Evolutionary conservation across 1,140 invertebrate species (phyloP), one percentile per base, ranked within the genome.

Genomic region (Drosophila prosaltans): DNA sequence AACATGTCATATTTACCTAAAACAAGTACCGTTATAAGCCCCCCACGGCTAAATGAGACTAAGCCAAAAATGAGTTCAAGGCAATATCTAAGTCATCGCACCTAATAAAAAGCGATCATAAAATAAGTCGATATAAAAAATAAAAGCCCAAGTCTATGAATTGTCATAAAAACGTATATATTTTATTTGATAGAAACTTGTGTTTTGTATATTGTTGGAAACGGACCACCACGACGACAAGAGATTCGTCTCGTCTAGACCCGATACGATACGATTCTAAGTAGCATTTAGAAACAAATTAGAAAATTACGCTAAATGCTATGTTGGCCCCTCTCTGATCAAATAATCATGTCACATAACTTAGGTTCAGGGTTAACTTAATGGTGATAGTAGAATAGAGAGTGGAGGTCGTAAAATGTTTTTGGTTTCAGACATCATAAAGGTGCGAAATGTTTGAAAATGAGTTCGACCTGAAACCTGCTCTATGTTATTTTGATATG

Each of bases 321-420:
- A 51, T 39, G 45, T 70, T 83, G 32, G 32, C 32, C 32, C 68
- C 68, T 64, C 74, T 72, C 54, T 24, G 74, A 80, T 89, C 80
- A 80, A 83, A 67, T 85, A 84, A 89, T 89, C 89, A 88, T 88
- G 84, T 88, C 84, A 88, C 84, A 88, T 88, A 88, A 88, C 74
- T 88, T 78, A 89, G 30, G 58, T 69, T 65, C 73, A 78, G 73
- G 72, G 62, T 72, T 83, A 84, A 77, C 80, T 78, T 69, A 67
- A 68, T 43, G 57, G 10, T 43, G 63, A 48, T 16, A 24, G 58
- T 58, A 32, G 36, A 51, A 51, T 51, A 65, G 65, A 21, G 55
- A 57, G 55, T 16, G 28, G 55, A 32, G 55, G 30, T 80, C 83
- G 68, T 88, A 70, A 86, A 88, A 88, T 16, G 16, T 16, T 16